Evolutionary conservation across 2,888 invertebrate species (phyloP).

Genomic region (Artemia sinica): DNA sequence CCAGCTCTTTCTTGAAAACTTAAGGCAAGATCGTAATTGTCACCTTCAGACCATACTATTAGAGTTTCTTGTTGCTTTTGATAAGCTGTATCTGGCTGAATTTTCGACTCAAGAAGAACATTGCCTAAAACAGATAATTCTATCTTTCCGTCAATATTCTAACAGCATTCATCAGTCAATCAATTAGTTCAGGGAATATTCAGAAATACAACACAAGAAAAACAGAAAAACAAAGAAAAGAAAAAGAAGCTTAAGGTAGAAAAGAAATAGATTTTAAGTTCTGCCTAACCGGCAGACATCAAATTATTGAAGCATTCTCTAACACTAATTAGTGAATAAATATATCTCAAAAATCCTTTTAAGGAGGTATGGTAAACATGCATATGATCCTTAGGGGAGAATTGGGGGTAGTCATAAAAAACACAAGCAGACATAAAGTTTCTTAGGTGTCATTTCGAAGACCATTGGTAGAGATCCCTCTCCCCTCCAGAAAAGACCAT

Average conservation of each 20-base stretch:
- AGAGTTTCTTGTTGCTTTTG: slow-evolving; percentile 99
- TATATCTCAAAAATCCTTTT: too few relatives aligned
- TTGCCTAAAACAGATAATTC: slow-evolving; percentile 37
- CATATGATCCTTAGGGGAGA: too few relatives aligned
- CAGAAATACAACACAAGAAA: background rate
- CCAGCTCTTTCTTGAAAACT: slow-evolving; percentile 99
- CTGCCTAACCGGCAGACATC: background rate
- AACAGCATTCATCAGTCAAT: background rate
- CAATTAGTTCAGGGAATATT: background rate
- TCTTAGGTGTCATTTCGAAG: too few relatives aligned
- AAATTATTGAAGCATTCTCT: slow-evolving; percentile 6
- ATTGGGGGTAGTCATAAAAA: too few relatives aligned
- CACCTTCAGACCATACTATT: slow-evolving; percentile 99
- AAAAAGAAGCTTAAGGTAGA: background rate
- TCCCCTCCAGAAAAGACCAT: too few relatives aligned
- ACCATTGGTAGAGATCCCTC: too few relatives aligned
- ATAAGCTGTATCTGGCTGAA: slow-evolving; percentile 93
- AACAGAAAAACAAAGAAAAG: background rate
- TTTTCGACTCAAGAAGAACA: slow-evolving; percentile 87
- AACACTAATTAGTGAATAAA: too few relatives aligned
- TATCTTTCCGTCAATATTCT: slow-evolving; percentile 15
- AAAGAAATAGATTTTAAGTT: slow-evolving; percentile 14
- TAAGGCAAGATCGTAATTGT: slow-evolving; percentile 93
- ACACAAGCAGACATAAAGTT: too few relatives aligned
- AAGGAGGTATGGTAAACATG: too few relatives aligned